phyloP scores from a whole-genome alignment of 2,797 vertebrate genomes.

The Gephyroberyx darwinii region DNA sequence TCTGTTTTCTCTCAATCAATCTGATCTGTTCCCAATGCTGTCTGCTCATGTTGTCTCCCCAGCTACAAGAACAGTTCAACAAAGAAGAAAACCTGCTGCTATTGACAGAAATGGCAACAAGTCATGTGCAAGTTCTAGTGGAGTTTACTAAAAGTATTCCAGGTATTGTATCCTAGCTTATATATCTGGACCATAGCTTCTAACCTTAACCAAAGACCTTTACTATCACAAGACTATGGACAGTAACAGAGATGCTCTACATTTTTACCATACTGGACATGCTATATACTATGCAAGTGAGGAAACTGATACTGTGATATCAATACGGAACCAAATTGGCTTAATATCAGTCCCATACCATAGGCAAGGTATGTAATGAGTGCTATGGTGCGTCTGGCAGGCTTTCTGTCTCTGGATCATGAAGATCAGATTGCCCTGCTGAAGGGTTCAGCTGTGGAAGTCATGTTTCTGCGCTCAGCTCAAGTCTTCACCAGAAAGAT shows the following conservation, averaged over 20 bases:
- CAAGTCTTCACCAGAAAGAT: slow-evolving; percentile 93
- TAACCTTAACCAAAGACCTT: not conserved
- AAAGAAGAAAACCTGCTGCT: slow-evolving; percentile 97
- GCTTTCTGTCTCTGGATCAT: slow-evolving; percentile 94
- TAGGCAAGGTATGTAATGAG: not conserved
- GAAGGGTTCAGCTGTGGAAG: slow-evolving; percentile 97
- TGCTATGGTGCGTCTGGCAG: slow-evolving; percentile 70
- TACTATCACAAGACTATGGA: not conserved
- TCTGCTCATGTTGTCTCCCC: slow-evolving; percentile 37
- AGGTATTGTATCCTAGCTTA: slow-evolving; percentile 79
- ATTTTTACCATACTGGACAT: not conserved
- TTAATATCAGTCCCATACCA: not conserved
- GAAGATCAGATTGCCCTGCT: slow-evolving; percentile 98
- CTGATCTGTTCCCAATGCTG: not conserved
- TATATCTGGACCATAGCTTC: not conserved
- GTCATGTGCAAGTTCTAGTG: slow-evolving; percentile 96
- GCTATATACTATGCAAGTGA: not conserved
- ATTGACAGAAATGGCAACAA: slow-evolving; percentile 97
- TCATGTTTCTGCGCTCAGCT: slow-evolving; percentile 97
- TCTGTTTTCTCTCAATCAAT: not conserved
- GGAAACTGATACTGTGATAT: not conserved
- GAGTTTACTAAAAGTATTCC: slow-evolving; percentile 99
- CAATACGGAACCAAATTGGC: not conserved
- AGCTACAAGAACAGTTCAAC: slow-evolving; percentile 94
- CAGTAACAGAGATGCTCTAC: not conserved